Percentiles rank a stretch among this genome's conserved stretches.
phyloP scores from a whole-genome alignment of 1,140 invertebrate genomes.

The Euura lappo region DNA sequence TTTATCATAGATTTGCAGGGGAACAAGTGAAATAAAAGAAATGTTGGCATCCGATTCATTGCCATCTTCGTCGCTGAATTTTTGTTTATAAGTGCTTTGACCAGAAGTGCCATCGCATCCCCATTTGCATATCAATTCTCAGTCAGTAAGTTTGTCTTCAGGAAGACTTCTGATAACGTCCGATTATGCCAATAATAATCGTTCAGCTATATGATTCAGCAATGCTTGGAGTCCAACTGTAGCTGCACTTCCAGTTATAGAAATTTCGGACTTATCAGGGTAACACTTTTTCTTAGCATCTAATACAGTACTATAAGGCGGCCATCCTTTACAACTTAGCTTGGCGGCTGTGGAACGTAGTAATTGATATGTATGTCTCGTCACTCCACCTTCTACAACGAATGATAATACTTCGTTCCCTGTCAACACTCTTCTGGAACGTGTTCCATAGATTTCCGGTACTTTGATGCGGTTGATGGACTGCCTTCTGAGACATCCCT shows the following conservation, averaged over 20 bases:
- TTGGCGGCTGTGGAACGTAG: not conserved
- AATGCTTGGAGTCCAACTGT: not conserved
- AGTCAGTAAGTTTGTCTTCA: not conserved
- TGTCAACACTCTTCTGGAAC: conserved; percentile 8
- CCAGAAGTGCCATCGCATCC: no score
- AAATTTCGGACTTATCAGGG: not conserved
- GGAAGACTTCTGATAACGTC: not conserved
- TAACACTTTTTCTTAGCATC: not conserved
- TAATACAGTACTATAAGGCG: not conserved
- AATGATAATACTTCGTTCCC: not conserved
- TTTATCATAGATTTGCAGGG: not conserved
- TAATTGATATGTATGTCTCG: not conserved
- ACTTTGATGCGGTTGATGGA: conserved; percentile 15
- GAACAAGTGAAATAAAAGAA: no score
- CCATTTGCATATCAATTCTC: not conserved
- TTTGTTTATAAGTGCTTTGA: no score
- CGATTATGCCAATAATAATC: not conserved
- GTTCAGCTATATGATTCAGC: not conserved
- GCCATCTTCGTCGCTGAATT: no score
- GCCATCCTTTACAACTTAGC: not conserved
- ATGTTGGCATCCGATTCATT: no score
- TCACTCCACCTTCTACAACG: not conserved
- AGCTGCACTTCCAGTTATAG: not conserved
- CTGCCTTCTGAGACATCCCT: conserved; percentile 12
- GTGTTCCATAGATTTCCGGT: not conserved